Base-by-base conservation (phyloP, 2,113 vertebrate species). In the Prunella fulvescens region DNA sequence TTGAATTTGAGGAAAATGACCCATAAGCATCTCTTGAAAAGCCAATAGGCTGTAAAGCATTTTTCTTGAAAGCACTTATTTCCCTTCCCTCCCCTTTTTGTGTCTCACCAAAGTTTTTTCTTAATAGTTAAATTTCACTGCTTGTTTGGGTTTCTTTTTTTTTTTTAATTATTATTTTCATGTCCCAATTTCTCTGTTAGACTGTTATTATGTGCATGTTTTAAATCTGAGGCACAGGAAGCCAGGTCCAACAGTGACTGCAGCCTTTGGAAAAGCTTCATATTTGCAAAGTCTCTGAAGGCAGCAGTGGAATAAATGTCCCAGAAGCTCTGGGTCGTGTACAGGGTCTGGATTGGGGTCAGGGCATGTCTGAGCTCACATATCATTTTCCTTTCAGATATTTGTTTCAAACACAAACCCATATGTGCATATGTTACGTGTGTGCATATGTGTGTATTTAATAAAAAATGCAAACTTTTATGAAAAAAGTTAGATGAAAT, bases 251-350 rank as follows among this genome's bases (percentile, higher is more conserved):
- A 4, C 22, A 61, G 64, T 88, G 76, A 77, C 51, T 90, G 71
- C 60, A 83, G 50, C 80, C 69, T 74, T 93, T 90, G 71, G 86
- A 92, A 88, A 22, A 31, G 37, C 74, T 85, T 76, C 45, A 14
- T 0, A 0, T 29, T 88, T 37, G 31, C 35, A 9, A 71, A 54
- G 31, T 58, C 42, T 54, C 42, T 39, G 37, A 50, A 78, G 57
- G 20, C 61, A 71, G 33, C 10, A 1, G 53, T 85, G 45, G 42
- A 66, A 54, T 81, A 67, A 78, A 56, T n/a, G 48, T 15, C 20
- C 42, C 42, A 60, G 45, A 66, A 58, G 33, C 54, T 67, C 48
- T 45, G 57, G 28, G 78, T n/a, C 0, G 0, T 14, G 60, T 45
- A 18, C 24, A 53, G 42, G 19, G 28, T 51, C 74, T 85, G 70